These are phyloP conservation scores for Stegana nigrithorax DNA, from an alignment of 2,888 invertebrate genomes.

Conservation along the genomic window DNA sequence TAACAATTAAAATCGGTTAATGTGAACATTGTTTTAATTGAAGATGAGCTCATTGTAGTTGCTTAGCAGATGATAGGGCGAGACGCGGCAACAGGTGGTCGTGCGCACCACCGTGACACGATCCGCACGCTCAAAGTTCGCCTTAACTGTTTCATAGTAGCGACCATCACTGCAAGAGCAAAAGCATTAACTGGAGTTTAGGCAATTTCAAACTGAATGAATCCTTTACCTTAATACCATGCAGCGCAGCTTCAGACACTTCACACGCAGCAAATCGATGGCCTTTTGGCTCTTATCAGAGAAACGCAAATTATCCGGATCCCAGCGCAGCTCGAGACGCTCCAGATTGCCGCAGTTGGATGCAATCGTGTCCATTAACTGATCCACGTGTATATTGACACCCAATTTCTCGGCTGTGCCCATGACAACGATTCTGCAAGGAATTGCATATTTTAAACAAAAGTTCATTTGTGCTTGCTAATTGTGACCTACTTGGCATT, in stretches of 20 bases:
- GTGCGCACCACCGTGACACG: constrained; percentile 96
- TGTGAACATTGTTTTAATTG: constrained; percentile 73
- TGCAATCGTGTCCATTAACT: constrained; percentile 96
- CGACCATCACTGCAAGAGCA: constrained; percentile 88
- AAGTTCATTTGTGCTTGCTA: too few relatives aligned
- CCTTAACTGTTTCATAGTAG: constrained; percentile 98
- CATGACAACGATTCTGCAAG: constrained; percentile 91
- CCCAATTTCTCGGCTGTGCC: constrained; percentile 97
- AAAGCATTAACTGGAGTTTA: background rate
- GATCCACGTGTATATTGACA: constrained; percentile 97
- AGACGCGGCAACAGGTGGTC: constrained; percentile 94
- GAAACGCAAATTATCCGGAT: constrained; percentile 97
- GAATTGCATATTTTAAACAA: constrained; percentile 10
- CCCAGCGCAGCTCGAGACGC: constrained; percentile 96
- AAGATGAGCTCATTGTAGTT: constrained; percentile 97
- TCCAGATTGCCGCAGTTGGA: constrained; percentile 90
- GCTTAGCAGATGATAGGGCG: constrained; percentile 90
- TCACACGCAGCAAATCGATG: constrained; percentile 95
- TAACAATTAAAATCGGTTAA: constrained; percentile 28
- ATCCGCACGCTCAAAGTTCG: constrained; percentile 99
- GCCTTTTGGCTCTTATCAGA: constrained; percentile 99
- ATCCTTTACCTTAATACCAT: constrained; percentile 84
- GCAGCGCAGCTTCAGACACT: constrained; percentile 91
- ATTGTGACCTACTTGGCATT: constrained; percentile 88
- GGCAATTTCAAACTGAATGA: background rate